Evolutionary conservation across 2,888 invertebrate species (phyloP), one percentile per base, ranked within the genome.

Genomic region (Zelleria hepariella): DNA sequence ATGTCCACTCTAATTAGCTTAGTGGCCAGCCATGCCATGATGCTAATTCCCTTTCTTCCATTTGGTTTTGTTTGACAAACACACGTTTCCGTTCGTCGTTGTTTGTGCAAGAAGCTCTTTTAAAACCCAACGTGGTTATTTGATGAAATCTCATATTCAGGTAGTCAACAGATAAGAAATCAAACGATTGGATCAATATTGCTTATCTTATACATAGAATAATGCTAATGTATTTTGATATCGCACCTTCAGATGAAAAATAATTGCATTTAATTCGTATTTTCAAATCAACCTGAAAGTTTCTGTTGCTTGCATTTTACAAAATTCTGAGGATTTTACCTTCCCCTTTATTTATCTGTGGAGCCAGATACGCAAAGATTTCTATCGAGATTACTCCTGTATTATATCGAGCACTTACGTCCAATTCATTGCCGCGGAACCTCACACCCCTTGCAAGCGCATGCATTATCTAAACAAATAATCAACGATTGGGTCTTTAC

Each of bases 1-100:
- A 64, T 65, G 69, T 68, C 65, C 66, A 70, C 68, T 71, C 66
- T 69, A 70, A 70, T 71, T 70, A 67, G 64, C 62, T 32, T 49
- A 32, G 32, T 10, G 4, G 20, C 15, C 51, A 25, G 20, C 15
- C 51, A 25, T 27, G 48, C 21, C 20, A 23, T 56, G 26, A 24
- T 57, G 57, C 32, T 55, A 55, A 55, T 55, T 55, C 32, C 32
- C 55, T 32, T 55, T 55, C 55, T 27, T 27, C 26, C 27, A n/a
- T 21, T 25, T 24, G 18, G 18, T 25, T 54, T 25, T 55, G 55
- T 55, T 27, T 32, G 55, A 27, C 21, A 27, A 20, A 32, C 32
- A 42, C 32, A 15, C 32, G 32, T 42, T 42, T 42, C 32, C 15
- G 15, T 15, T 42, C 32, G 32, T 42, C 15, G 15, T 15, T 15